Base-by-base conservation (phyloP, 2,113 vertebrate species). In the Nothoprocta perdicaria region DNA sequence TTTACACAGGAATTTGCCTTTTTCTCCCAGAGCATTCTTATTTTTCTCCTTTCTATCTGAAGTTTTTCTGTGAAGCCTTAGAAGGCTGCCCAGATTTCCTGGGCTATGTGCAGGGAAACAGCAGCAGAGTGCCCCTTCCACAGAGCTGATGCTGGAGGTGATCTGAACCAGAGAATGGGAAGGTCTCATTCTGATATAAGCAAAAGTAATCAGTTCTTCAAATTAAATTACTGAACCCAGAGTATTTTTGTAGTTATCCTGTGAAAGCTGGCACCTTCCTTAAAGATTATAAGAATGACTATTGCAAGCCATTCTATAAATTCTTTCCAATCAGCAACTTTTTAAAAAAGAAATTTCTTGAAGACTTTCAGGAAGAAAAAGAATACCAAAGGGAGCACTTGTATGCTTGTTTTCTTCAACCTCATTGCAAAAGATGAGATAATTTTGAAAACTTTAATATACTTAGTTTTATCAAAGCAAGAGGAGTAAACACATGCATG, bases 301-400 rank as follows among this genome's bases (percentile, higher is more conserved):
- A 63, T 89, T 77, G 84, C 80, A 94, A 94, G 68, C 15, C 26
- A 27, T 87, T 83, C 60, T 67, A 4, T 63, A 93, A 72, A 93
- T 96, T 89, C 75, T 76, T 92, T 62, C 53, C 86, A 89, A 91
- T 87, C 79, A 80, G 68, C 84, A 92, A 55, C 63, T 80, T 93
- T 88, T 71, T 31, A 24, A 66, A 53, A 26, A 85, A 88, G 50
- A 16, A 50, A 73, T 35, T 94, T 93, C 38, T 72, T 69, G 13
- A 73, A 73, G 27, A 18, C 65, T 77, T 78, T 92, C 27, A 63
- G 79, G 92, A 81, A 82, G 63, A 24, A 78, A 78, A 68, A 76
- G 27, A 69, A 26, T 72, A 24, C 55, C 83, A 27, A 87, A 82
- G 41, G 33, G 91, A 69, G n/a, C 73, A 26, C 57, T 88, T 89